Percentiles rank a stretch among this genome's conserved stretches.
These are phyloP conservation scores for Ciconia stormi DNA, from an alignment of 2,113 vertebrate species.

Conservation along the genomic window DNA sequence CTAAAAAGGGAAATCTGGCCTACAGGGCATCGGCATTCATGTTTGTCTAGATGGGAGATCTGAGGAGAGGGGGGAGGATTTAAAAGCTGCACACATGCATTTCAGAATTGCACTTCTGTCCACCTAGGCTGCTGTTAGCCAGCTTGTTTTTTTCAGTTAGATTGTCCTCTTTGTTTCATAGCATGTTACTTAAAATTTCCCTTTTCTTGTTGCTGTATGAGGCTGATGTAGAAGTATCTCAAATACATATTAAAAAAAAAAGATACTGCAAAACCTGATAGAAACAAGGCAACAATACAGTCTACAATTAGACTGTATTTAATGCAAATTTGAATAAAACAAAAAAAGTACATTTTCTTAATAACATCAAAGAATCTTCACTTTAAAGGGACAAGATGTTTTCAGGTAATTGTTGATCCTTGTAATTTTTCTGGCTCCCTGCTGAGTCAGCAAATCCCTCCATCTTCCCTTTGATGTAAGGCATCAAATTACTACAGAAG, in stretches of 20 bases:
- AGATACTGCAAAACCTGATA: not conserved
- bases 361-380: not conserved
- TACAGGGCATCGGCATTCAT: not conserved
- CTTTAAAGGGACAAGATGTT: not conserved
- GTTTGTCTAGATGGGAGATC: not conserved
- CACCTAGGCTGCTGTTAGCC: not conserved
- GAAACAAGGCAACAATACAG: not conserved
- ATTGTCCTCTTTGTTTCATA: not conserved
- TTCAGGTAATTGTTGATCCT: not conserved
- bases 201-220: not conserved
- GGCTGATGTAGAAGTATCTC: not conserved
- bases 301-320: not conserved
- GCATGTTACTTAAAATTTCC: not conserved
- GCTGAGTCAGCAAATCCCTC: not conserved
- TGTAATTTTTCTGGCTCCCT: not conserved
- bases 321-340: not conserved
- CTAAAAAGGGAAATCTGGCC: not conserved
- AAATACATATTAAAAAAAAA: not conserved
- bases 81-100: not conserved
- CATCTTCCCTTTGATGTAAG: not conserved
- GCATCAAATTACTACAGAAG: not conserved
- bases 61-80: not conserved
- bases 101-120: not conserved
- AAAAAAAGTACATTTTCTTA: not conserved
- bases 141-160: not conserved